These are phyloP conservation scores for Platypus cylindrus DNA, from an alignment of 2,888 invertebrate species.

Conservation along the genomic window DNA sequence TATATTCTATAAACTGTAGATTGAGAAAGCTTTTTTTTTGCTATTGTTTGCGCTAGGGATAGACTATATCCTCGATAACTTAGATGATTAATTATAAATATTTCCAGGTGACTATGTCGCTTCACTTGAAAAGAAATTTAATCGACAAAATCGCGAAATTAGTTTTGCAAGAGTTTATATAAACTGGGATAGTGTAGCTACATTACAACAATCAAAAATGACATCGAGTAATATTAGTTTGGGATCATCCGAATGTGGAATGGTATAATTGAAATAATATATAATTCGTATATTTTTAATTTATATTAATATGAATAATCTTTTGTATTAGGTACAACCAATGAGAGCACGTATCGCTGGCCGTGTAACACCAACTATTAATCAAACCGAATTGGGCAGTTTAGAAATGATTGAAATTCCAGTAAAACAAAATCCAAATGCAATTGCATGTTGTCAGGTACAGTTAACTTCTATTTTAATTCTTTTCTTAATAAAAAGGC, in stretches of 20 bases:
- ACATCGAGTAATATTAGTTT: slow-evolving; percentile 32
- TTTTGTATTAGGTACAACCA: slow-evolving; percentile 31
- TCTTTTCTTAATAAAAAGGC: background rate
- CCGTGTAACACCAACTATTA: slow-evolving; percentile 56
- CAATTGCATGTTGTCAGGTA: slow-evolving; percentile 50
- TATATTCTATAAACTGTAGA: too few relatives aligned
- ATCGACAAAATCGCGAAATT: slow-evolving; percentile 34
- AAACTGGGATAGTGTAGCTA: slow-evolving; percentile 52
- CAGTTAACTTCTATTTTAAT: background rate
- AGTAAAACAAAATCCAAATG: slow-evolving; percentile 43
- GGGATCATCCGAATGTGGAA: slow-evolving; percentile 33
- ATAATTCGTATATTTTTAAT: background rate
- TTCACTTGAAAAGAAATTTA: slow-evolving; percentile 47
- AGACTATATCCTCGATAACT: too few relatives aligned
- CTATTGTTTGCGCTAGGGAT: too few relatives aligned
- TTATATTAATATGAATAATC: background rate
- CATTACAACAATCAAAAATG: slow-evolving; percentile 36
- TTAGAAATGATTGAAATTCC: slow-evolving; percentile 67
- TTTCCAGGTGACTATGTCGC: slow-evolving; percentile 49
- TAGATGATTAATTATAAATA: too few relatives aligned
- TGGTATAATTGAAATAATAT: slow-evolving; percentile 20
- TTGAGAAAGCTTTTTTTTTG: too few relatives aligned
- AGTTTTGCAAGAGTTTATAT: slow-evolving; percentile 59
- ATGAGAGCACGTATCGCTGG: slow-evolving; percentile 62
- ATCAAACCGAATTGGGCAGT: slow-evolving; percentile 44